Evolutionary conservation across 2,113 vertebrate species (phyloP).

Genomic region (Esox niger): DNA sequence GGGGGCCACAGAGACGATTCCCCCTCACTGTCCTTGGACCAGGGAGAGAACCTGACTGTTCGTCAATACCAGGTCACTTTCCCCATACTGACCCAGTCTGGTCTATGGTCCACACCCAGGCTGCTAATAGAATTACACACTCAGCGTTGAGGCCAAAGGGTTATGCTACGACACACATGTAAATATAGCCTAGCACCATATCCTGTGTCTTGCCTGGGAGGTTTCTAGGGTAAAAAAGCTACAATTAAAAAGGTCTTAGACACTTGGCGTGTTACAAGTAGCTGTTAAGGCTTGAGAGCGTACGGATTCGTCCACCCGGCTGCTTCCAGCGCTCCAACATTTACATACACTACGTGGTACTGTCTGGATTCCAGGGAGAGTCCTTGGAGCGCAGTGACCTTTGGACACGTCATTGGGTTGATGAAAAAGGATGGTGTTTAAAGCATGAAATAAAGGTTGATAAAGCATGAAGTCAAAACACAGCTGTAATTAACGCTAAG

Average conservation of each 20-base stretch:
- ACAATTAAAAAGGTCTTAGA: slow-evolving; percentile 66
- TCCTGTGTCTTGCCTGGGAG: slow-evolving; percentile 57
- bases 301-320: slow-evolving; percentile 33
- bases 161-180: slow-evolving; percentile 44
- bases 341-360: slow-evolving; percentile 61
- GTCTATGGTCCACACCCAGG: slow-evolving; percentile 44
- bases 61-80: slow-evolving; percentile 75
- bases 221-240: slow-evolving; percentile 48
- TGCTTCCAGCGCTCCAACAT: slow-evolving; percentile 37
- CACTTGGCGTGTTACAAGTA: slow-evolving; percentile 57
- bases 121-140: slow-evolving; percentile 60
- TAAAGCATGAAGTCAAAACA: slow-evolving; percentile 46
- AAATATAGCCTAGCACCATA: slow-evolving; percentile 54
- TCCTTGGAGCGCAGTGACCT: slow-evolving; percentile 61
- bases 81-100: slow-evolving; percentile 48
- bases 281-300: slow-evolving; percentile 49
- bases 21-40: slow-evolving; percentile 72
- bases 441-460: slow-evolving; percentile 51
- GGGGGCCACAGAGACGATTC: slow-evolving; percentile 55
- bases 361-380: slow-evolving; percentile 36
- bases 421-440: slow-evolving; percentile 55
- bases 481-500: slow-evolving; percentile 39
- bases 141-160: slow-evolving; percentile 50
- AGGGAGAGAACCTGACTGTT: slow-evolving; percentile 67
- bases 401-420: slow-evolving; percentile 57